Percentiles rank a stretch among this genome's conserved stretches.
Conservation (phyloP, 2,797 vertebrate species). For the Pantherophis alleghaniensis region DNA sequence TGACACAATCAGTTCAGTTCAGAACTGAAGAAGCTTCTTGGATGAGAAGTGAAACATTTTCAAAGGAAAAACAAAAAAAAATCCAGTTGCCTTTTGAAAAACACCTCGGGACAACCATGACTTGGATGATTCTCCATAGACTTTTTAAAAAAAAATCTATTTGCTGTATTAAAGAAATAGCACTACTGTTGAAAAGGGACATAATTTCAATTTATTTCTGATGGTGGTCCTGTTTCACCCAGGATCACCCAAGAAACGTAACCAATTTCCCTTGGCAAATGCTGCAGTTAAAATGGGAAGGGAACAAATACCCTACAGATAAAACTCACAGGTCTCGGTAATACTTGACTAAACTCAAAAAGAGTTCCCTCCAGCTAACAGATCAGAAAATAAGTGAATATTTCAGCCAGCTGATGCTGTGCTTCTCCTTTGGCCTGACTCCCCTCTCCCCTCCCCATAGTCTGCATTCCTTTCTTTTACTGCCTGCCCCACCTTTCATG, state of each 20-base stretch:
- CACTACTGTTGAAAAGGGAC: background rate
- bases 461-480: slow-evolving; percentile 3
- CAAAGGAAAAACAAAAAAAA: background rate
- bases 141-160: background rate
- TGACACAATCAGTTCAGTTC: background rate
- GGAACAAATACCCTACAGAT: background rate
- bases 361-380: background rate
- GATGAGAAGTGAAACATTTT: background rate
- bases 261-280: background rate
- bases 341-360: background rate
- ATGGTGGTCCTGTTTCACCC: background rate
- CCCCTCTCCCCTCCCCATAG: background rate
- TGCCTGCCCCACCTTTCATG: background rate
- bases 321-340: background rate
- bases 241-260: background rate
- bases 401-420: background rate
- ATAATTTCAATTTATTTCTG: background rate
- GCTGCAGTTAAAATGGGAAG: background rate
- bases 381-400: background rate
- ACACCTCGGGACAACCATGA: background rate
- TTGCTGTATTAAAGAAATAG: background rate
- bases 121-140: background rate
- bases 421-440: background rate
- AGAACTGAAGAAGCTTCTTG: background rate
- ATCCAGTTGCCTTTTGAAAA: background rate